Evolutionary conservation across 2,113 vertebrate genomes (phyloP), one percentile per base, ranked within the genome.

Genomic region (Sylvilagus bachmani): DNA sequence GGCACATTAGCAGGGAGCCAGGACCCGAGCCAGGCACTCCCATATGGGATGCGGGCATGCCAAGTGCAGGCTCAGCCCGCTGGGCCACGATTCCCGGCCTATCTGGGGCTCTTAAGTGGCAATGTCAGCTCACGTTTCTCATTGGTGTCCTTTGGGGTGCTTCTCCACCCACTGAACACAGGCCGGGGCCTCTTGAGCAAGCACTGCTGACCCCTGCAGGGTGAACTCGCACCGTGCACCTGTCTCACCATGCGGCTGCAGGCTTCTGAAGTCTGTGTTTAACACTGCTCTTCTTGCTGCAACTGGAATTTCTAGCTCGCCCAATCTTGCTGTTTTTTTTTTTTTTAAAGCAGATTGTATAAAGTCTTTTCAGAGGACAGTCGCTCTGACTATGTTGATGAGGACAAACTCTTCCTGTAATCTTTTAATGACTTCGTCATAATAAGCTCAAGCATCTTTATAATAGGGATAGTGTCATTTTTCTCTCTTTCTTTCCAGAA

Each of bases 401-500:
- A 96, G 24, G 51, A 74, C 12, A 84, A 90, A 61, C 55, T 83
- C 69, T 33, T 61, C 51, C 33, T 92, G 22, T 25, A 70, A 69
- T 90, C 10, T 67, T 78, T 85, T 83, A 80, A 51, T 49, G 36
- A 7, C 44, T 44, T 85, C 58, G 74, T 75, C 17, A 53, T 66
- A 90, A 84, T 17, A 61, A 55, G 1, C 24, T 79, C 58, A 86
- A 67, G 58, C 38, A 53, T 1, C 22, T 90, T 90, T 79, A 92
- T 53, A 14, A 36, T 58, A 90, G 24, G 33, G 36, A 44, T 58
- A 21, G 10, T 58, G 3, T 78, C 10, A 44, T 58, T 62, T 62
- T 69, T 93, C 51, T 89, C 44, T 78, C 31, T 62, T 69, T 93
- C 49, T 89, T 33, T 78, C 31, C 10, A 78, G 70, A 44, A 92